Evolutionary conservation across 2,113 vertebrate species (phyloP), one percentile per base, ranked within the genome.

Genomic region (Carlito syrichta): DNA sequence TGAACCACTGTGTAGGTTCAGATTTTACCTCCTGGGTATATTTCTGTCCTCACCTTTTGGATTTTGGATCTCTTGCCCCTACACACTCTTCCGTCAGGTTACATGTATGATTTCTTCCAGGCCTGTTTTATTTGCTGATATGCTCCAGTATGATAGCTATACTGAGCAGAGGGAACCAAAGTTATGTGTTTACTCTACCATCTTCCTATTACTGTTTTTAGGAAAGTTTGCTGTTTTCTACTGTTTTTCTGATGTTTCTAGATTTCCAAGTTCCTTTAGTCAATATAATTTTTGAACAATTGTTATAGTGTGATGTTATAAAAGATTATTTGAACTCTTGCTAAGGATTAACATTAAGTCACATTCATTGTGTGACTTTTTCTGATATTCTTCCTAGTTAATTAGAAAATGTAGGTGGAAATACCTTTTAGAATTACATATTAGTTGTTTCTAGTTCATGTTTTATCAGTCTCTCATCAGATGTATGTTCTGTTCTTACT

Each of bases 401-500:
- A 74, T 45, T 7, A 81, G 1, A 77, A 92, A 63, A 8, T 97
- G 86, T 89, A 97, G 89, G 88, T 98, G 89, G 92, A 86, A 96
- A 93, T 98, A 96, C 66, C 87, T 97, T 98, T 96, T 83, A 97
- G 84, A 96, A 86, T 94, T 77, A 56, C 69, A 1, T 85, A 58
- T 96, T 79, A 91, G 83, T 98, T 97, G 81, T 95, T 97, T 83
- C 95, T 86, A 40, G 98, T 98, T 97, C 94, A 95, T 94, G 91
- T 58, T 85, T 86, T 97, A 89, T 98, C 97, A 97, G 90, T 84
- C 0, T 94, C 0, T 94, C 90, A 95, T 89, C 7, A 1, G 76
- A 94, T 45, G 73, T 94, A 2, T 88, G 54, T 89, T 52, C 62
- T 0, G 50, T 73, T n/a, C n/a, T n/a, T n/a, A n/a, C n/a, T n/a